phyloP scores from a whole-genome alignment of 2,888 invertebrate genomes.

The Anoplius nigerrimus region DNA sequence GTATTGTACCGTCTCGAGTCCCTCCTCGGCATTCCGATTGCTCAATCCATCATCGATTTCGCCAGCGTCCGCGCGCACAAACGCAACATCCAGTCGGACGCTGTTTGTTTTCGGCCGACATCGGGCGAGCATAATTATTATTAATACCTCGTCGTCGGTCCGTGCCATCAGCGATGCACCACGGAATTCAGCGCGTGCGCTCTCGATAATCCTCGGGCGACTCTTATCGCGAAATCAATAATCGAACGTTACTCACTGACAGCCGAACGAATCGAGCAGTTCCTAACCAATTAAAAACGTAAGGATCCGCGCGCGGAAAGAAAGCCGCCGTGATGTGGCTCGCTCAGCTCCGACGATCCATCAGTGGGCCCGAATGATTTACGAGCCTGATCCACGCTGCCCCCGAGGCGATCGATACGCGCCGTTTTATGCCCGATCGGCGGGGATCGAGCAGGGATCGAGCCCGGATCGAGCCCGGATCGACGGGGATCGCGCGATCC shows the following conservation, averaged over 20 bases:
- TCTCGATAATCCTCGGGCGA: background rate
- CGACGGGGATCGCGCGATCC: background rate
- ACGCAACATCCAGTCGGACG: background rate
- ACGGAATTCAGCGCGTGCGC: background rate
- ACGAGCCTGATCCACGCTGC: conserved; percentile 34
- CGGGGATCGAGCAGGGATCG: background rate
- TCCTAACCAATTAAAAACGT: conserved; percentile 41
- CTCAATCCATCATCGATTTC: no score
- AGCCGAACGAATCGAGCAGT: conserved; percentile 25
- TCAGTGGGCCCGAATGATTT: conserved; percentile 41
- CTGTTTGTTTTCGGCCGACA: conserved; percentile 10
- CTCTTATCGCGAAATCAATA: conserved; percentile 38
- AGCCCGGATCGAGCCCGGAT: conserved; percentile 29
- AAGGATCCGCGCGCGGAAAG: conserved; percentile 27
- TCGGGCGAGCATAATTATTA: conserved; percentile 22
- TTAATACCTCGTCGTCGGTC: conserved; percentile 14
- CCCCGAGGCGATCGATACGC: conserved; percentile 7
- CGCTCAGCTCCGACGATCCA: conserved; percentile 9
- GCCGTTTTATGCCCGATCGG: no score
- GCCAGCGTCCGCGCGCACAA: no score
- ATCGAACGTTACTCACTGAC: conserved; percentile 27
- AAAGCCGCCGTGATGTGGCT: conserved; percentile 20
- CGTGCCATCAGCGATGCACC: background rate
- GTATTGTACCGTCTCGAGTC: no score
- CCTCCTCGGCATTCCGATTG: no score